Evolutionary conservation across 2,888 invertebrate species (phyloP).

Genomic region (Mayetiola destructor): DNA sequence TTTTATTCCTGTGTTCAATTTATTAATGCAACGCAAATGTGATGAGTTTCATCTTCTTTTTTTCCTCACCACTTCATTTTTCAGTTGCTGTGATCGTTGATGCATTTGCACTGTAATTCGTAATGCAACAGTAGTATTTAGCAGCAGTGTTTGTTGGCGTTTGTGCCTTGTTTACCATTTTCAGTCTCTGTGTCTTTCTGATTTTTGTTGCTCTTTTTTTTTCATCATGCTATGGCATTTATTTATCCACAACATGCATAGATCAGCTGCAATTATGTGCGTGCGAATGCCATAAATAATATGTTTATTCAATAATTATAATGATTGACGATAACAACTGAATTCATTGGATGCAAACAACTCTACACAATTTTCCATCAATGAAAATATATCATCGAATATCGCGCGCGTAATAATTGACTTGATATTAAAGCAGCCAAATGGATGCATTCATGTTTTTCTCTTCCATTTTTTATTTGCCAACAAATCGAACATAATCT

Average conservation of each 20-base stretch:
- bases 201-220: neutral
- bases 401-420: neutral
- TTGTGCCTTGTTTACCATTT: no score
- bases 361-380: neutral
- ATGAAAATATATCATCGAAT: neutral
- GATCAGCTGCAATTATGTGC: neutral
- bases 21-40: no score
- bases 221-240: neutral
- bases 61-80: no score
- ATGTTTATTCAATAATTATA: conserved; percentile 10
- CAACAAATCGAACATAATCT: no score
- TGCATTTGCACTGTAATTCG: no score
- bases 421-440: conserved; percentile 5
- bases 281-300: conserved; percentile 5
- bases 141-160: no score
- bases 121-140: no score
- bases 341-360: neutral
- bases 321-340: conserved; percentile 10
- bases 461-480: no score
- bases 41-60: no score
- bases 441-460: no score
- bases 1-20: no score
- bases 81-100: no score
- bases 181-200: neutral
- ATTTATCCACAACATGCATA: neutral